These are phyloP conservation scores for Druceiella hillmani DNA, from an alignment of 2,888 invertebrate species.

Conservation along the genomic window DNA sequence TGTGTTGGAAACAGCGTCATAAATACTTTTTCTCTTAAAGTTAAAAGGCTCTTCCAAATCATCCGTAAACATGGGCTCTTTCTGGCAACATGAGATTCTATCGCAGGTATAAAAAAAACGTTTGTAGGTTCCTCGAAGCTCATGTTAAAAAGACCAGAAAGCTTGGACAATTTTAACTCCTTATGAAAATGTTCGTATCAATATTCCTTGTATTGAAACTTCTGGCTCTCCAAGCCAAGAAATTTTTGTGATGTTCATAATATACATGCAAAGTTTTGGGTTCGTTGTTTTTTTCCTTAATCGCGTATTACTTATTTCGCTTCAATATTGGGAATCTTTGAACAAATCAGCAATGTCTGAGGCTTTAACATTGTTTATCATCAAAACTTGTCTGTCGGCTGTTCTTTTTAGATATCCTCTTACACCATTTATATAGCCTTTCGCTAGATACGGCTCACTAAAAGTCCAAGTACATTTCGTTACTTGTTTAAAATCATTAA, in stretches of 20 bases:
- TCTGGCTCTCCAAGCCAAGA: slow-evolving; percentile 15
- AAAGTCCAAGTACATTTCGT: slow-evolving; percentile 19
- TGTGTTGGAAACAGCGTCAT: too few species aligned
- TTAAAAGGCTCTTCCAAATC: slow-evolving; percentile 14
- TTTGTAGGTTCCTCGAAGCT: too few species aligned
- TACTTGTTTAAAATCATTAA: slow-evolving; percentile 19
- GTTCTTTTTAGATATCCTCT: slow-evolving; percentile 14
- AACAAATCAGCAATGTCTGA: slow-evolving; percentile 21
- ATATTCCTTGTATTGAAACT: slow-evolving; percentile 13
- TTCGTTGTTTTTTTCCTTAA: slow-evolving; percentile 12
- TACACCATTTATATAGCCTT: too few species aligned
- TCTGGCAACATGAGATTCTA: slow-evolving; percentile 10
- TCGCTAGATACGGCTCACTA: slow-evolving; percentile 20
- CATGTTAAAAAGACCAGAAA: too few species aligned
- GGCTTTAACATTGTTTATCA: slow-evolving; percentile 20
- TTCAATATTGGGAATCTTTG: slow-evolving; percentile 15
- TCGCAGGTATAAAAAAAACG: too few species aligned
- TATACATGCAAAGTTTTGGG: slow-evolving; percentile 19
- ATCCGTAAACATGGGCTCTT: slow-evolving; percentile 12
- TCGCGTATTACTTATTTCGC: slow-evolving; percentile 15
- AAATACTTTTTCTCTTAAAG: too few species aligned
- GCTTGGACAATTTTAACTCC: too few species aligned
- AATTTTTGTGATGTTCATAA: slow-evolving; percentile 23
- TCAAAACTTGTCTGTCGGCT: slow-evolving; percentile 19
- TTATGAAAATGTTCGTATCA: slow-evolving; percentile 13